Evolutionary conservation across 2,888 invertebrate genomes (phyloP).

Genomic region (Philopedon plagiatum): DNA sequence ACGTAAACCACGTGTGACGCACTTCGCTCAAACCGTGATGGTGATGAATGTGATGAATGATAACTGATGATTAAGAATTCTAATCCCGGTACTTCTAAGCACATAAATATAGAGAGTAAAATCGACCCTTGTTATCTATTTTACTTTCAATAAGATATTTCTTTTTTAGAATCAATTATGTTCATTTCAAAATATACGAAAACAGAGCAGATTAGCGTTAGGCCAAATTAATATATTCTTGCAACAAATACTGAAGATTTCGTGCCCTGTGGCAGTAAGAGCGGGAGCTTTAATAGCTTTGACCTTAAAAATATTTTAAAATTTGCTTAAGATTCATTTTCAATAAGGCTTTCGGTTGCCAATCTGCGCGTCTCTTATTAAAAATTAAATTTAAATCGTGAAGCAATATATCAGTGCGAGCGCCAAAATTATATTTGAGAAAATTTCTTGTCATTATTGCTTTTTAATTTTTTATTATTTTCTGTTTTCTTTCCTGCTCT

Average conservation of each 20-base stretch:
- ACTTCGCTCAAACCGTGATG: too few relatives aligned
- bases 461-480: too few relatives aligned
- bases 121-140: too few relatives aligned
- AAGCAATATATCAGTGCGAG: too few relatives aligned
- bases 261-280: neutral
- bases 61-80: too few relatives aligned
- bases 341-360: neutral
- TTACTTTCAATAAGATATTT: neutral
- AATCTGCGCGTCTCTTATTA: neutral
- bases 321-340: neutral
- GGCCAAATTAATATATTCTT: neutral
- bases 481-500: too few relatives aligned
- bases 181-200: neutral
- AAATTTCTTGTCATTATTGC: too few relatives aligned
- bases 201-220: neutral
- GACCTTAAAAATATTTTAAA: slow-evolving; percentile 1
- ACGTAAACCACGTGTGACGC: too few relatives aligned
- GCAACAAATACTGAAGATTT: neutral
- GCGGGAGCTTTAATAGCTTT: slow-evolving; percentile 1
- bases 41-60: too few relatives aligned
- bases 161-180: neutral
- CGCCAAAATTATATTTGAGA: neutral
- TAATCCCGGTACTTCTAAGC: too few relatives aligned
- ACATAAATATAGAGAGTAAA: too few relatives aligned
- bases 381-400: neutral